phyloP scores from a whole-genome alignment of 2,888 invertebrate genomes.

The Thereva unica region DNA sequence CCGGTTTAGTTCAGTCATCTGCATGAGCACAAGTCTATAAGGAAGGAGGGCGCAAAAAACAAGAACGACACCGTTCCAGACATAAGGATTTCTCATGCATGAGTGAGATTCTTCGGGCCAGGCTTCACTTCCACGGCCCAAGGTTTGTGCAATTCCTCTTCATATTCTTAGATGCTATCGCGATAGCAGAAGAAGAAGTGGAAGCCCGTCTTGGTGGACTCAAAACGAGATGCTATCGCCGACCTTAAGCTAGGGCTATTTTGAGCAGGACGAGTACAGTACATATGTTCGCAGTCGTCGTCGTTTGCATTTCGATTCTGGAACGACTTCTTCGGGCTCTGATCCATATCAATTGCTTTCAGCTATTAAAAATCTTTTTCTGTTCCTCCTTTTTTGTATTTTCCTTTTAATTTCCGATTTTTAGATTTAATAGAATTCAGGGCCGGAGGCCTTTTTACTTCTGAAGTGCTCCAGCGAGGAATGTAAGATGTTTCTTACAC shows the following conservation, averaged over 20 bases:
- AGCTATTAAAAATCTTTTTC: slow-evolving; percentile 29
- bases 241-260: slow-evolving; percentile 15
- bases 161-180: slow-evolving; percentile 29
- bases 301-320: slow-evolving; percentile 27
- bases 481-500: slow-evolving; percentile 12
- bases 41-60: too few relatives aligned
- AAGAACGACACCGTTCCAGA: slow-evolving; percentile 1
- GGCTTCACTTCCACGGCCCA: not conserved
- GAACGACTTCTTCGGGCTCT: slow-evolving; percentile 32
- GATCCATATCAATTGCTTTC: slow-evolving; percentile 32
- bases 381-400: slow-evolving; percentile 21
- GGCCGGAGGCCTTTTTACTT: slow-evolving; percentile 25
- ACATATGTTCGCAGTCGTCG: slow-evolving; percentile 24
- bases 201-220: slow-evolving; percentile 27
- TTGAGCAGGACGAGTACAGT: not conserved
- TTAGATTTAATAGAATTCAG: slow-evolving; percentile 30
- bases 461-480: slow-evolving; percentile 4
- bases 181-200: slow-evolving; percentile 19
- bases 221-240: slow-evolving; percentile 21
- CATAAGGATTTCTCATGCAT: slow-evolving; percentile 31
- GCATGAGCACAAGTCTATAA: not conserved
- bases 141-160: slow-evolving; percentile 28
- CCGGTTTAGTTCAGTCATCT: slow-evolving; percentile 16
- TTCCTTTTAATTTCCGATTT: slow-evolving; percentile 33
- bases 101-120: slow-evolving; percentile 17